Evolutionary conservation across 2,113 vertebrate species (phyloP), one percentile per base, ranked within the genome.

Genomic region (Alexandromys fortis): DNA sequence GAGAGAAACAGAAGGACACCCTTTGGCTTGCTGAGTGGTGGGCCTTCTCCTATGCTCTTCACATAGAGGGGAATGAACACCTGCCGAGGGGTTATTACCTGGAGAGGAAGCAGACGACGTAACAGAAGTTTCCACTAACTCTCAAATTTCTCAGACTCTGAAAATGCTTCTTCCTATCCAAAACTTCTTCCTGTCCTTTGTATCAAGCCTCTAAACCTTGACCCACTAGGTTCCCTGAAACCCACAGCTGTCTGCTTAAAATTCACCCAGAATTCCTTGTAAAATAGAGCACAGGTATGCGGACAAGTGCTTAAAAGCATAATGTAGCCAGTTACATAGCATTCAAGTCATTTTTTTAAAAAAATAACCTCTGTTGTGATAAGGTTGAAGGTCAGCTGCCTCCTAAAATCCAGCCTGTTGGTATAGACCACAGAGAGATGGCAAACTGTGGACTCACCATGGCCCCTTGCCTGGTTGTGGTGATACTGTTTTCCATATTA

Each of bases 161-260:
- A 55, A 42, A 92, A 96, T 87, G 85, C 22, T 70, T 95, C 83
- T 92, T 49, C 58, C 33, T 22, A 17, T 42, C 35, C 65, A 49
- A 49, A 87, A 72, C 35, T 3, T n/a, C 6, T 72, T 67, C 28
- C 65, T 67, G 5, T 67, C 13, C 33, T 52, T 72, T 79, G n/a
- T 77, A 8, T 68, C 38, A 33, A 68, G 4, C 26, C 38, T 86
- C 17, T 91, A 70, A 42, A 17, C n/a, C 49, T 82, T 92, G 49
- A 68, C n/a, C 26, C 65, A 26, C 0, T 22, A 77, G n/a, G 4
- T 86, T 92, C 67, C 89, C 19, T 78, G 42, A 33, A 73, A 91
- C 17, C 12, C 14, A 58, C 52, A 72, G 21, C 70, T n/a, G 30
- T 58, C 49, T 77, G 33, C 11, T 89, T 85, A 42, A 77, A 86